Base-by-base conservation (phyloP, 2,113 vertebrate genomes). In the Turnix velox region DNA sequence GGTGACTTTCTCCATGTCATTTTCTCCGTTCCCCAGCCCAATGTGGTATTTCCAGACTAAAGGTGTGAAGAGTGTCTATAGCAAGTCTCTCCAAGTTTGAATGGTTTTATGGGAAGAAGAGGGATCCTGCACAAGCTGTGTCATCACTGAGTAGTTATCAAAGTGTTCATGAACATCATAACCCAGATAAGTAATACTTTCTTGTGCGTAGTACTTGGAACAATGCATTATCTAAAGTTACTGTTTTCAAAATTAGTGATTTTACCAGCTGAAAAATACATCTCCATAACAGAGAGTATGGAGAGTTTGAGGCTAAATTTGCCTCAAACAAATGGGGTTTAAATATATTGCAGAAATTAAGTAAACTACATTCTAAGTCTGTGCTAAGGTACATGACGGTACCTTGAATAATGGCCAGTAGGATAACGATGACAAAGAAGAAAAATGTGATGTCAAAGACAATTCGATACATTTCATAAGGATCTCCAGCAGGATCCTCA, bases 371-470 rank as follows among this genome's bases (percentile, higher is more conserved):
- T 69, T 48, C 33, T 58, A 30, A 17, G 25, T 39, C n/a, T 54
- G 20, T 76, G 4, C 23, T 57, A 40, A 45, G n/a, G 22, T 71
- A 82, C 87, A 43, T 39, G 61, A 48, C 18, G 24, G 30, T 97
- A 99, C 99, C 99, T 97, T 99, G 99, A 95, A 99, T 99, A 94
- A 99, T 99, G 94, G 99, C 99, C 97, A 99, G 96, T 49, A 99
- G 97, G 96, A 99, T 99, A 95, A 99, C 99, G 72, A 99, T 99
- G 93, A 99, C 99, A 24, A 99, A 99, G 98, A 99, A 99, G 98
- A 99, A 99, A 96, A 99, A 99, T 12, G 99, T 99, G 91, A 99
- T 99, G 97, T 99, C 99, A 57, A 99, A 99, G 74, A 99, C 98
- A 87, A 99, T 99, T 86, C 99, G 98, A 88, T 99, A 99, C 92